Conservation (phyloP, 2,113 vertebrate species). For the Petrocephalus zakoni region DNA sequence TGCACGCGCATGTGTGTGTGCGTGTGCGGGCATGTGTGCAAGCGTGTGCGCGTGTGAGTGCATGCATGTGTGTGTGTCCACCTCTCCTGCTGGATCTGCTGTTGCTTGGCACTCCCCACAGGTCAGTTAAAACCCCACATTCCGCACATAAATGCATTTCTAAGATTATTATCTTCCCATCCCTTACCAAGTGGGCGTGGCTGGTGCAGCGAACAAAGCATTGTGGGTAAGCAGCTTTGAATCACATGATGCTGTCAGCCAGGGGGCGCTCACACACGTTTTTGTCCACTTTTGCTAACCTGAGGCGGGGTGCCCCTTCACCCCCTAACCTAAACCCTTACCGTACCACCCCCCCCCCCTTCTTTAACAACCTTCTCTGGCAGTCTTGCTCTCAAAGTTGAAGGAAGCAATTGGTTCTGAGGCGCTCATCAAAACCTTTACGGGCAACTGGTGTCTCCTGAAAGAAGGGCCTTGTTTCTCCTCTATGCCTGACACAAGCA, state of each 20-base stretch:
- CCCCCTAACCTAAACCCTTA: neutral
- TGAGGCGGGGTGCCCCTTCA: neutral
- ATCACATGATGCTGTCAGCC: neutral
- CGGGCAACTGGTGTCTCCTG: neutral
- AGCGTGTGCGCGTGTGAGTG: neutral
- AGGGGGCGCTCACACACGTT: neutral
- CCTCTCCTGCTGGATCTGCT: neutral
- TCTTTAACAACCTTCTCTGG: neutral
- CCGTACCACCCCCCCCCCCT: neutral
- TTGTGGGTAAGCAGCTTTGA: neutral
- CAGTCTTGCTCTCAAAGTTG: neutral
- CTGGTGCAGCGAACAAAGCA: neutral
- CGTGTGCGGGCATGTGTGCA: neutral
- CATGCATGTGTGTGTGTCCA: neutral
- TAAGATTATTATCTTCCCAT: neutral
- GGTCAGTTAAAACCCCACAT: neutral
- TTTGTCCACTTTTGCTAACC: neutral
- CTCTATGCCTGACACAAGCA: no score
- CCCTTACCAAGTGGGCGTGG: neutral
- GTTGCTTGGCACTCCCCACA: neutral
- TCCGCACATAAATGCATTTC: neutral
- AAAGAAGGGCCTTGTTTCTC: neutral
- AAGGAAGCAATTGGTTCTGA: neutral
- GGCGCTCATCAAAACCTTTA: neutral
- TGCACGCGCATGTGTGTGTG: neutral